Conservation (phyloP, 2,113 vertebrate species). For the Austrofundulus limnaeus region DNA sequence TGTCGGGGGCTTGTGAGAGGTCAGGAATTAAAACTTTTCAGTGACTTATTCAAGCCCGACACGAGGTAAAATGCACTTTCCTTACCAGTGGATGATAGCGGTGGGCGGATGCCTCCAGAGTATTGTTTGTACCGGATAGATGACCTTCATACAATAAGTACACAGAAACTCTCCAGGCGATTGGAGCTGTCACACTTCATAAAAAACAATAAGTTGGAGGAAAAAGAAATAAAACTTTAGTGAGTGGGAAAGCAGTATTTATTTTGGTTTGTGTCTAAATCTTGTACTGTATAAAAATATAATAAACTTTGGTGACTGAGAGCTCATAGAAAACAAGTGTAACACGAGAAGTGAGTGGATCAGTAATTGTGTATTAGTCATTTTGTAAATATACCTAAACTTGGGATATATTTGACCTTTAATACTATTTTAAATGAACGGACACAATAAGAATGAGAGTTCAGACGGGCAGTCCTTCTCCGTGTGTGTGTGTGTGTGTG, state of each 20-base stretch:
- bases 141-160: constrained; percentile 51
- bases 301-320: constrained; percentile 24
- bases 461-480: neutral
- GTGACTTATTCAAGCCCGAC: constrained; percentile 15
- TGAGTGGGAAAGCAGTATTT: constrained; percentile 13
- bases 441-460: neutral
- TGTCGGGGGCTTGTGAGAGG: constrained; percentile 9
- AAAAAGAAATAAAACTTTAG: constrained; percentile 2
- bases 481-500: neutral
- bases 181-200: constrained; percentile 56
- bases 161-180: constrained; percentile 52
- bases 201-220: constrained; percentile 29
- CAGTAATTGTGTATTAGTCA: constrained; percentile 1
- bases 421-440: constrained; percentile 20
- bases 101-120: constrained; percentile 57
- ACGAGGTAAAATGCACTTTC: constrained; percentile 29
- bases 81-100: constrained; percentile 36
- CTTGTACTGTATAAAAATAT: constrained; percentile 34
- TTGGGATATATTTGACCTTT: constrained; percentile 27
- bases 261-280: constrained; percentile 28
- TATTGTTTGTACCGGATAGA: constrained; percentile 40
- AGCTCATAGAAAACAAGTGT: constrained; percentile 12
- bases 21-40: constrained; percentile 40
- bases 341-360: constrained; percentile 35
- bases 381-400: neutral